Conservation (phyloP, 1,140 invertebrate species). For the Papilio machaon region DNA sequence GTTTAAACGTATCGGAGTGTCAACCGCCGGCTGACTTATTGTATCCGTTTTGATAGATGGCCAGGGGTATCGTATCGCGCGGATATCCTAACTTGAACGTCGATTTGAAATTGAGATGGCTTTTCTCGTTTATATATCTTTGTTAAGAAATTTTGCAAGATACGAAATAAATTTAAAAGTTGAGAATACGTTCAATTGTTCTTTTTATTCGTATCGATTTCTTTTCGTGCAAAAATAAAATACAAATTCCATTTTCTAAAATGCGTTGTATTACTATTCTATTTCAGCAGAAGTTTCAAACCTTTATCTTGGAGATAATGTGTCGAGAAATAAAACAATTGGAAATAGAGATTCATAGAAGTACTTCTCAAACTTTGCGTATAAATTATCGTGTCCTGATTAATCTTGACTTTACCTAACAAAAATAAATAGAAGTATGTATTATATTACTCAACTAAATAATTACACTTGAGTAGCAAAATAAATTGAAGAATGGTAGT, state of each 20-base stretch:
- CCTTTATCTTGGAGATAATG: too few relatives aligned
- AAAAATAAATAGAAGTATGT: too few relatives aligned
- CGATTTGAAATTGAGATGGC: conserved; percentile 22
- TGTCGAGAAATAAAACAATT: too few relatives aligned
- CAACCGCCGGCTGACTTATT: conserved; percentile 19
- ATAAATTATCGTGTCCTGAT: too few relatives aligned
- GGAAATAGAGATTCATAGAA: too few relatives aligned
- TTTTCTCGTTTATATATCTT: conserved; percentile 19
- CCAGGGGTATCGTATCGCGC: background rate
- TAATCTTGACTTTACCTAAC: too few relatives aligned
- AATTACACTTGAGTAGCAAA: background rate
- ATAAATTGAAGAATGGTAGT: conserved; percentile 37
- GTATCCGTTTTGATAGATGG: conserved; percentile 20
- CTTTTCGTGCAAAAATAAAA: background rate
- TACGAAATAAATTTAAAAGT: background rate
- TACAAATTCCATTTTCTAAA: too few relatives aligned
- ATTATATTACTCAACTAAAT: too few relatives aligned
- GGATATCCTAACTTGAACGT: conserved; percentile 20
- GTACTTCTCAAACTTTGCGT: too few relatives aligned
- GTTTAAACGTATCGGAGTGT: conserved; percentile 19
- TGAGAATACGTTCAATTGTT: background rate
- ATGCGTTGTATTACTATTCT: too few relatives aligned
- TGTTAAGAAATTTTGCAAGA: conserved; percentile 4
- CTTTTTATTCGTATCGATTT: background rate
- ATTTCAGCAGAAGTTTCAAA: too few relatives aligned